Percentiles rank a stretch among this genome's conserved stretches.
phyloP scores from a whole-genome alignment of 2,888 invertebrate genomes.

The Thalpophila matura region DNA sequence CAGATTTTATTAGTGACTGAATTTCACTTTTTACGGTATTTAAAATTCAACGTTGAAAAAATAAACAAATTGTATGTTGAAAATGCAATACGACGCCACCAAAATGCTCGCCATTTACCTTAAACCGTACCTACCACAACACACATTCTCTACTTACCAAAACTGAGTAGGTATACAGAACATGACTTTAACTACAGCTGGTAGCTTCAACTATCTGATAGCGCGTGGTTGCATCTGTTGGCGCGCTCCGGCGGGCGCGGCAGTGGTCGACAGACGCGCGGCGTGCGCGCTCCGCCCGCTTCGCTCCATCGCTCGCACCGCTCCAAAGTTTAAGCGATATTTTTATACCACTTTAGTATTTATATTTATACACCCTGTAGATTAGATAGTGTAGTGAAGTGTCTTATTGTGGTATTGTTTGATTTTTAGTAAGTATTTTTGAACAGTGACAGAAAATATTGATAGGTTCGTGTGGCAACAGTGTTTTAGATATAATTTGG shows the following conservation, averaged over 20 bases:
- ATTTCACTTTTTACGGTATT: no score
- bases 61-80: no score
- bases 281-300: slow-evolving; percentile 60
- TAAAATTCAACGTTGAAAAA: no score
- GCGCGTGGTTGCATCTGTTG: neutral
- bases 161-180: neutral
- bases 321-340: slow-evolving; percentile 62
- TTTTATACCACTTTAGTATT: slow-evolving; percentile 62
- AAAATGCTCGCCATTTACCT: no score
- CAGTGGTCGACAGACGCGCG: slow-evolving; percentile 58
- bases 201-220: slow-evolving; percentile 29
- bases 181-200: neutral
- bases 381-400: slow-evolving; percentile 64
- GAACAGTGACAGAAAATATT: neutral
- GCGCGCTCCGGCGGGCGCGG: slow-evolving; percentile 48
- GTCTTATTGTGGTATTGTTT: slow-evolving; percentile 65
- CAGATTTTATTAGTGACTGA: no score
- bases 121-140: neutral
- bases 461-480: neutral
- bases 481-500: slow-evolving; percentile 12
- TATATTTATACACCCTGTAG: slow-evolving; percentile 66
- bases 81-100: no score
- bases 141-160: neutral
- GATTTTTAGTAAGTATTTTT: slow-evolving; percentile 55
- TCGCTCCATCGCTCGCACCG: slow-evolving; percentile 46